Evolutionary conservation across 23 tunicate genomes (phyloP), one percentile per base, ranked within the genome.

Genomic region (Phallusia fumigata): DNA sequence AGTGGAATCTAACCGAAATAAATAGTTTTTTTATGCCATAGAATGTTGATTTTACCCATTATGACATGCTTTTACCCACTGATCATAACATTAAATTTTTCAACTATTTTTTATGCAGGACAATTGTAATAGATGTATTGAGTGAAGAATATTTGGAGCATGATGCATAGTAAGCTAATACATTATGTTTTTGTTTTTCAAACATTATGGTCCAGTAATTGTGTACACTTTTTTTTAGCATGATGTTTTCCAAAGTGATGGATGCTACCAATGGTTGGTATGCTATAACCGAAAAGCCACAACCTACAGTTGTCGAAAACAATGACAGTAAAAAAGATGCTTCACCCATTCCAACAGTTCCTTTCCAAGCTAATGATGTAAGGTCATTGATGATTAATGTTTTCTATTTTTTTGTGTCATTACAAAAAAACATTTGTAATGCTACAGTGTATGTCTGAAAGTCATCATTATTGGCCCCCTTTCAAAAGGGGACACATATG

Each of bases 191-290:
- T 22, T 21, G 69, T 58, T 21, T 1, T 58, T 58, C 3, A 58
- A 58, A 58, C 13, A 6, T 22, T 58, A 24, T 6, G 8, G 69
- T 6, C 69, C 11, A 3, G 8, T 6, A 58, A 58, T 1, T 21
- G 69, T 8, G 69, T 13, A 58, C n/a, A 58, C 3, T 32, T 12
- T 32, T 3, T 36, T 40, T 6, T 13, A 78, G 47, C 30, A 13
- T 76, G n/a, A 92, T 92, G 97, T 92, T 92, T 69, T 87, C 86
- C 45, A 81, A 92, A 78, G 82, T 92, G 0, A 92, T 92, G 97
- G 80, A 64, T 34, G 86, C 88, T 34, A 92, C 97, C 28, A 92
- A 92, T 58, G 65, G 81, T 34, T 92, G 97, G 97, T 92, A 92
- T 76, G 84, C 97, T 21, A 79, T 92, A 22, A 78, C 82, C 2